Base-by-base conservation (phyloP, 2,888 invertebrate species). In the Polyommatus icarus region DNA sequence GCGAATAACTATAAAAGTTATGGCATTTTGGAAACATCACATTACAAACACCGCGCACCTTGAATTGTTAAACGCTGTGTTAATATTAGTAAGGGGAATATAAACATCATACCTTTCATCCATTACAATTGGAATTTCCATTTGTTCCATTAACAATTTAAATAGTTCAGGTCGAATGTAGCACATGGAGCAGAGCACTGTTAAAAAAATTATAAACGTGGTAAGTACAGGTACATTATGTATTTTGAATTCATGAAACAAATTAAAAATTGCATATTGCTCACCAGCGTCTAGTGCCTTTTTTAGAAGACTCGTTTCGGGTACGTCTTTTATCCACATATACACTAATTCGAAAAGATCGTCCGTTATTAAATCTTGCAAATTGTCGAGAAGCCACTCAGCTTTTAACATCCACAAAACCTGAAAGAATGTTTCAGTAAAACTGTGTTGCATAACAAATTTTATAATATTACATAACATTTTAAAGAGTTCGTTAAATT, bases 181-280 rank as follows among this genome's bases (percentile, higher is more conserved):
- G 89, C 98, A 98, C 85, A 98, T 95, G 5, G 98, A 96, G 88
- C 98, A 98, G 76, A 98, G 90, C 78, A 98, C 95, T 84, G 91
- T 67, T 91, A 78, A 83, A 78, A 80, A 82, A 72, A 78, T 20
- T 2, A 54, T 54, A 50, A 36, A 59, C 46, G 29, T 76, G 32
- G 12, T 59, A 71, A 24, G 54, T 46, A n/a, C n/a, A 54, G 40
- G n/a, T n/a, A 2, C 29, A 15, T 15, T 61, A 67, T 67, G 29
- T 12, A 6, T 32, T 24, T 59, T 40, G 5, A 3, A 50, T 57
- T 54, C 54, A 76, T 10, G 12, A 72, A 15, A 72, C 36, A 40
- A 40, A 75, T 20, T 8, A 24, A 20, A 75, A 50, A n/a, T 75
- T 15, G 32, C n/a, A 50, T n/a, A 73, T 24, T 71, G 84, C 88